Conservation (phyloP, 2,113 vertebrate genomes). For the Dissostichus mawsoni region DNA sequence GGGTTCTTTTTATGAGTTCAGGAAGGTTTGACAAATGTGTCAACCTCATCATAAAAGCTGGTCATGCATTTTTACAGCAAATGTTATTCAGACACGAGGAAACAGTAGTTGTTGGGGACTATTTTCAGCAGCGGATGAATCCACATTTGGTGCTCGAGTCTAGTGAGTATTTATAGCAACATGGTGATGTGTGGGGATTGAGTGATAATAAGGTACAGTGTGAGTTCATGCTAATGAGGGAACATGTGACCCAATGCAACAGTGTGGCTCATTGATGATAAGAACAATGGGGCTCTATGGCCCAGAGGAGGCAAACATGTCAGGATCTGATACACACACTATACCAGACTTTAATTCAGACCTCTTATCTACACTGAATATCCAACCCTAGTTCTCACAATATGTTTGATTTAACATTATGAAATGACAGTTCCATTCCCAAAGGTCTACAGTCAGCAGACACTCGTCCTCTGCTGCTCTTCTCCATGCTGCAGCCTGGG, state of each 20-base stretch:
- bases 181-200: neutral
- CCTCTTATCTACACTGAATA: neutral
- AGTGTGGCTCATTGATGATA: neutral
- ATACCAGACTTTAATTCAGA: too few species aligned
- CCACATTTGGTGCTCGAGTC: neutral
- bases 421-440: neutral
- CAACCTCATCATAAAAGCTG: neutral
- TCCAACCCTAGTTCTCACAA: neutral
- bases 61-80: too few species aligned
- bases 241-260: neutral
- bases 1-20: neutral
- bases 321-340: neutral
- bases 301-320: neutral
- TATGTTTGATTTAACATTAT: neutral
- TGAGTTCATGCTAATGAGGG: neutral
- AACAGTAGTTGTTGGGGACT: neutral
- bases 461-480: conserved; percentile 21
- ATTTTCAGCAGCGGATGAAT: neutral
- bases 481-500: conserved; percentile 13
- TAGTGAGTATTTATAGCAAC: neutral
- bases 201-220: neutral
- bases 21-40: neutral
- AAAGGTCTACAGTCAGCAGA: neutral
- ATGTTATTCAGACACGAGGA: neutral
- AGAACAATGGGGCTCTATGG: neutral